Evolutionary conservation across 2,888 invertebrate species (phyloP), one percentile per base, ranked within the genome.

Genomic region (Uropetala carovei): DNA sequence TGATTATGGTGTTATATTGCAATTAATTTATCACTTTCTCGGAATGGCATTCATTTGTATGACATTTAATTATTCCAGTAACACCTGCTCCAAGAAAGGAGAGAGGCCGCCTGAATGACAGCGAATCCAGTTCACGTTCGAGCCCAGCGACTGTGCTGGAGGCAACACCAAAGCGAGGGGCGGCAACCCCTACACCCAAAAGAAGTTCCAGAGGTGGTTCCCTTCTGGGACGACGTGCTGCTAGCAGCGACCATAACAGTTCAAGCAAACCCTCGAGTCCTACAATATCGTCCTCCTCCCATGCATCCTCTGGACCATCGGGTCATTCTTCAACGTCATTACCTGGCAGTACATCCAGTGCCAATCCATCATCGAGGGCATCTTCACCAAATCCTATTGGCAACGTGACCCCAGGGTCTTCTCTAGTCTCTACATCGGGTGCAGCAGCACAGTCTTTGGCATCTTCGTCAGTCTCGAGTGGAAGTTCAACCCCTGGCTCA

Each of bases 371-470:
- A 43, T 89, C 89, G 0, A 89, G 89, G 68, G 89, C 89, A 43
- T 89, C 89, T 4, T 89, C 89, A 43, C 89, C 89, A 11, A 60
- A 68, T 89, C 64, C 64, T 43, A 18, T 27, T 27, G 89, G 89
- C 60, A 57, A 27, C 57, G 43, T 64, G 18, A 43, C 89, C 11
- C 43, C 64, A 18, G 89, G 89, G n/a, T 64, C 89, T 64, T 64
- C 89, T 89, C 89, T 89, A 89, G 89, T 89, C 89, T 89, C 89
- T 60, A 43, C 86, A 60, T 86, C 89, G 9, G 64, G 56, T 43
- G 89, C 89, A 10, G 89, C 59, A 43, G 60, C 89, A 64, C 89
- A 68, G n/a, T 89, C 64, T 7, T 30, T 60, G 4, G 16, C 86
- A 59, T 56, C 89, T 13, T 64, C 89, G 27, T 64, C 64, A 68